Percentiles rank a stretch among this genome's conserved stretches.
Evolutionary conservation across 2,113 vertebrate species (phyloP).

Genomic region (Colossoma macropomum): DNA sequence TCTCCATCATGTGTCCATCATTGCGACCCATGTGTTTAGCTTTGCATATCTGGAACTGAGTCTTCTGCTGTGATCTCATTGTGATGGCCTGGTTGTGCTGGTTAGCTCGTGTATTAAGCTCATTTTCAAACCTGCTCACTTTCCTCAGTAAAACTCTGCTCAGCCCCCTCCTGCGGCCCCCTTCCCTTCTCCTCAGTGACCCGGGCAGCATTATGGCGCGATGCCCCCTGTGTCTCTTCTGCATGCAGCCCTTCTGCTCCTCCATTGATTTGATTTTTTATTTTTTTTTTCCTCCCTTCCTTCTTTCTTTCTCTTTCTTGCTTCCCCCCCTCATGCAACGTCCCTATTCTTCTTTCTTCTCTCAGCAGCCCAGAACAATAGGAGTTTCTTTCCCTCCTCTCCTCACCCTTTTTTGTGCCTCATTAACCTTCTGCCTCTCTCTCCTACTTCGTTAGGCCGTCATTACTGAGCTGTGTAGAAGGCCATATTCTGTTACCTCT

Average conservation of each 20-base stretch:
- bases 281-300: neutral
- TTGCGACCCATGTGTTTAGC: neutral
- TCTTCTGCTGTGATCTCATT: neutral
- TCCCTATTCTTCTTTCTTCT: constrained; percentile 26
- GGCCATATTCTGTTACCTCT: constrained; percentile 11
- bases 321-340: constrained; percentile 7
- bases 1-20: neutral
- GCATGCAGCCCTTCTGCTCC: constrained; percentile 60
- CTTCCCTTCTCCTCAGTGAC: constrained; percentile 37
- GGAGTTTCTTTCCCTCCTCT: constrained; percentile 36
- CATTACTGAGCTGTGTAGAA: constrained; percentile 24
- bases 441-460: constrained; percentile 29
- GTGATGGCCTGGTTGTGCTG: too few species aligned
- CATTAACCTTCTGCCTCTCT: constrained; percentile 54
- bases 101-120: neutral
- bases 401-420: constrained; percentile 41
- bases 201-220: constrained; percentile 49
- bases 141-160: neutral
- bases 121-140: neutral
- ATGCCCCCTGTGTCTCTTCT: constrained; percentile 35
- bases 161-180: neutral
- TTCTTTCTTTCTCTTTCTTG: constrained; percentile 15
- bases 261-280: constrained; percentile 35
- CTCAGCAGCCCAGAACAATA: constrained; percentile 51
- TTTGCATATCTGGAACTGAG: neutral